Base-by-base conservation (phyloP, 2,797 vertebrate species). In the Nannoperca obscura region DNA sequence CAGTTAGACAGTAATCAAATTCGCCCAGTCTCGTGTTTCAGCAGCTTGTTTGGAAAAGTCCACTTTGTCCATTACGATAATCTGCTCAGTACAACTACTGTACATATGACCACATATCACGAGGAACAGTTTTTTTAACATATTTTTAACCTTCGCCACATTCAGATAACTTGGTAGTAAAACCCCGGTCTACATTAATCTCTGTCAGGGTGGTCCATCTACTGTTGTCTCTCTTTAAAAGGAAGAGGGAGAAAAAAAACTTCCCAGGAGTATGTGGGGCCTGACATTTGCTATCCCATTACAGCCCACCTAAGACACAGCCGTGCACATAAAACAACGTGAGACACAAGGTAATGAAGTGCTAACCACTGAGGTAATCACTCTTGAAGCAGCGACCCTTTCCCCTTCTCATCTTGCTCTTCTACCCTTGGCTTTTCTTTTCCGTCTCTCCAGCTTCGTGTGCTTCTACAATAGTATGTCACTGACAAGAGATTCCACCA, bases 321-420 rank as follows among this genome's bases (percentile, higher is more conserved):
- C 82, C 62, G 65, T n/a, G 71, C 81, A 89, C 85, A 92, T 91
- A 92, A 91, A 94, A 91, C 91, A 90, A 91, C 69, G 58, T 58
- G 85, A 89, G 88, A 88, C 87, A 80, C 82, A 81, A 85, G 89
- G 86, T 94, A 93, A 95, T 92, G 91, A 94, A 95, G 93, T 93
- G 93, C 89, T 92, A 93, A 93, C 89, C 87, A 80, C 88, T 92
- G 91, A 94, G 88, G 86, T 94, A 91, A 92, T 94, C 83, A 62
- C 74, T 82, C 84, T 80, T 36, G 5, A 74, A 86, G 73, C 69
- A 47, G 64, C 9, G 76, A 91, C 87, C 87, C 77, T 72, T 76
- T 84, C 55, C 83, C 68, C 76, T 71, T 73, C 44, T 40, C 71
- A 57, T 82, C 46, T 74, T 69, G 47, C 81, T 76, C 80, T 44